These are phyloP conservation scores for Aquatica leii DNA, from an alignment of 2,888 invertebrate genomes.

Conservation along the genomic window DNA sequence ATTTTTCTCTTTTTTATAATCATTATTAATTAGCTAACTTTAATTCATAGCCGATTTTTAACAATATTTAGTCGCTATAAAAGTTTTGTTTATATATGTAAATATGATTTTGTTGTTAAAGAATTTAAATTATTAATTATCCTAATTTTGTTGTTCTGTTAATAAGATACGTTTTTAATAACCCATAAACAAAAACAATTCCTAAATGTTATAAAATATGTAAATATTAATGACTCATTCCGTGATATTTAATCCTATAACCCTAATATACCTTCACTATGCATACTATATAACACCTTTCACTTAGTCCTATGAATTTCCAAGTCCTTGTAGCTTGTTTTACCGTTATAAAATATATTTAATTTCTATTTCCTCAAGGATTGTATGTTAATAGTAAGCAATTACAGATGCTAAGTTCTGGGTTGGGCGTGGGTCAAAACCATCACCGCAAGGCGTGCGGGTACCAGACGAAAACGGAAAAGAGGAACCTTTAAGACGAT, in stretches of 20 bases:
- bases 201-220: no score
- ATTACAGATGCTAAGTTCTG: conserved; percentile 89
- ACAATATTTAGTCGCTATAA: no score
- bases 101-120: no score
- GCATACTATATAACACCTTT: background rate
- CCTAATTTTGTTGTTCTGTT: no score
- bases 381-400: background rate
- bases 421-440: conserved; percentile 85
- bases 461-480: conserved; percentile 94
- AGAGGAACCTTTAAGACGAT: conserved; percentile 77
- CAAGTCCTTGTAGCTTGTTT: background rate
- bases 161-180: no score
- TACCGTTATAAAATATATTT: background rate
- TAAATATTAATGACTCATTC: background rate
- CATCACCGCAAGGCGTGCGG: conserved; percentile 82
- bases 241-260: background rate
- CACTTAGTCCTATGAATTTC: background rate
- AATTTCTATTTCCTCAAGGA: conserved; percentile 6
- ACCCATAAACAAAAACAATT: no score
- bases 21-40: no score
- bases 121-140: no score
- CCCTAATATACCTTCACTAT: background rate
- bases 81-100: no score
- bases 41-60: no score
- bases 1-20: no score